These are phyloP conservation scores for Drosophila kanapiae DNA, from an alignment of 1,140 invertebrate species.

Conservation along the genomic window DNA sequence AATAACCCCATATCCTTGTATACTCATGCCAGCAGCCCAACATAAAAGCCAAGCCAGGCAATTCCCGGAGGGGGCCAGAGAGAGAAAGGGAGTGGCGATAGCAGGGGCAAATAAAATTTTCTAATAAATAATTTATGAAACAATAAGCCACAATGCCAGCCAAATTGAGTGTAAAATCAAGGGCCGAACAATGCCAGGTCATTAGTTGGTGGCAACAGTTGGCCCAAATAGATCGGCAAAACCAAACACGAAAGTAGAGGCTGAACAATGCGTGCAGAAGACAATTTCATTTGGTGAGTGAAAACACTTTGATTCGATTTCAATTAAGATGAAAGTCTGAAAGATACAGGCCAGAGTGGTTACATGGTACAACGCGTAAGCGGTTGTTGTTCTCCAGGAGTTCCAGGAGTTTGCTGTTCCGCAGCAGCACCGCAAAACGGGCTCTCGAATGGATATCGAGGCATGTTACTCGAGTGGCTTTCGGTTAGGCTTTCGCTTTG, in stretches of 20 bases:
- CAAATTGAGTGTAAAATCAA: constrained; percentile 78
- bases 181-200: constrained; percentile 65
- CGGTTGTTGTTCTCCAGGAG: constrained; percentile 11
- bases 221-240: constrained; percentile 17
- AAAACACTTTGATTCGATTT: constrained; percentile 83
- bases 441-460: constrained; percentile 44
- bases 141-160: constrained; percentile 64
- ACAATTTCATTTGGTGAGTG: constrained; percentile 77
- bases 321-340: constrained; percentile 77
- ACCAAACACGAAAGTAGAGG: constrained; percentile 6
- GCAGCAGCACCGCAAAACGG: constrained; percentile 38
- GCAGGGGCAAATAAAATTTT: constrained; percentile 54
- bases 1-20: constrained; percentile 15
- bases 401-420: neutral
- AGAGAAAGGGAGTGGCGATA: neutral
- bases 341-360: constrained; percentile 9
- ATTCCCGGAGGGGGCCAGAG: constrained; percentile 23
- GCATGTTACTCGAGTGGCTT: constrained; percentile 35
- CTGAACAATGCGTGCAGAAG: constrained; percentile 54
- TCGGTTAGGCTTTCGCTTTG: constrained; percentile 47
- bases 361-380: constrained; percentile 32
- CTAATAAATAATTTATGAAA: constrained; percentile 75
- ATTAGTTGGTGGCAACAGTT: constrained; percentile 64
- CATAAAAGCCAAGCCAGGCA: constrained; percentile 12
- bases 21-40: neutral